These are phyloP conservation scores for Clarias gariepinus DNA, from an alignment of 2,113 vertebrate species.

Conservation along the genomic window DNA sequence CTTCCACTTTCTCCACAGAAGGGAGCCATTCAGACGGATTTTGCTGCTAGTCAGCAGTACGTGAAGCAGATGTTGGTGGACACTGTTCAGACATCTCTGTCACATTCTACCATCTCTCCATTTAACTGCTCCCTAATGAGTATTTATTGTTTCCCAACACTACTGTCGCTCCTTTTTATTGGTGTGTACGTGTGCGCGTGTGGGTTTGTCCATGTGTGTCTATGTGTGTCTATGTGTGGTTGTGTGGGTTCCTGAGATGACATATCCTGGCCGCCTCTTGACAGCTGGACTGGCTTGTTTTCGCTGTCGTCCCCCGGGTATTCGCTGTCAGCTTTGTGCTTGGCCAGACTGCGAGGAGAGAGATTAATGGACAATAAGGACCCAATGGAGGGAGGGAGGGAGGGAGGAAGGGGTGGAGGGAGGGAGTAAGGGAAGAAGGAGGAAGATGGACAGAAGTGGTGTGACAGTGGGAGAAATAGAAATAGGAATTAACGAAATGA, in stretches of 20 bases:
- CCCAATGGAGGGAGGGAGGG: conserved; percentile 46
- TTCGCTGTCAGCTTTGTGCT: conserved; percentile 79
- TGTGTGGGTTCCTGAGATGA: conserved; percentile 39
- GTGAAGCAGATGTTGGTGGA: conserved; percentile 45
- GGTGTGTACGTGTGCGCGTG: conserved; percentile 19
- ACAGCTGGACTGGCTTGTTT: conserved; percentile 77
- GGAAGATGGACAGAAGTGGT: background rate
- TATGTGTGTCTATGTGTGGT: background rate
- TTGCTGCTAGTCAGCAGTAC: conserved; percentile 46
- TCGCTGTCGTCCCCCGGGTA: conserved; percentile 47
- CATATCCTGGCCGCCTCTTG: conserved; percentile 75
- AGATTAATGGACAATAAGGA: conserved; percentile 87
- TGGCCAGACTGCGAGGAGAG: conserved; percentile 80
- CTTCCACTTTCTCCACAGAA: conserved; percentile 20
- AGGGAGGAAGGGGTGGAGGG: background rate
- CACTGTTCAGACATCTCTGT: conserved; percentile 39
- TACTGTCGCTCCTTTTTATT: conserved; percentile 17
- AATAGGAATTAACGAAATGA: background rate
- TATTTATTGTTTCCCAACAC: conserved; percentile 53
- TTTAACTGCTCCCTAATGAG: conserved; percentile 62
- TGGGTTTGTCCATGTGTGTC: background rate
- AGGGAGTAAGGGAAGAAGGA: conserved; percentile 65
- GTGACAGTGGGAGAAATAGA: conserved; percentile 26
- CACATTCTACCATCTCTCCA: conserved; percentile 40
- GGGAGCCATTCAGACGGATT: conserved; percentile 33